These are phyloP conservation scores for Dreissena polymorpha DNA, from an alignment of 1,140 invertebrate genomes.

Conservation along the genomic window DNA sequence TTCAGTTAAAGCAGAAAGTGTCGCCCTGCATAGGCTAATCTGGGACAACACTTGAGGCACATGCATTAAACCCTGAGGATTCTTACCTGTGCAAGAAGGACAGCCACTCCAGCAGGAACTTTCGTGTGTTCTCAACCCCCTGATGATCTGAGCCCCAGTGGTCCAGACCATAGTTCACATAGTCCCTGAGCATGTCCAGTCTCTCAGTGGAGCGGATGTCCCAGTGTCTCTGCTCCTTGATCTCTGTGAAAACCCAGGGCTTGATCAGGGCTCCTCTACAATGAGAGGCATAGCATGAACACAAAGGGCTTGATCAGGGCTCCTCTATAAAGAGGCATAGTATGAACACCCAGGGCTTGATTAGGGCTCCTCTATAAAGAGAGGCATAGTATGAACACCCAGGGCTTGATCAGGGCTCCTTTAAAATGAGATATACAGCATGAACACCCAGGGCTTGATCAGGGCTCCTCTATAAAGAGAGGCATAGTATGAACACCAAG, in stretches of 20 bases:
- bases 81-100: slow-evolving; percentile 88
- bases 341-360: too few relatives aligned
- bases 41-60: too few relatives aligned
- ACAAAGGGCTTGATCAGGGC: too few relatives aligned
- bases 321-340: too few relatives aligned
- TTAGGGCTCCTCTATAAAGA: too few relatives aligned
- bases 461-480: slow-evolving; percentile 84
- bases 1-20: too few relatives aligned
- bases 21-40: too few relatives aligned
- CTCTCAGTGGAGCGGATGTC: slow-evolving; percentile 95
- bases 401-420: too few relatives aligned
- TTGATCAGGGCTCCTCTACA: slow-evolving; percentile 96
- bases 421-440: slow-evolving; percentile 80
- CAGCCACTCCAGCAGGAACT: slow-evolving; percentile 97
- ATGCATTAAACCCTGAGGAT: background rate
- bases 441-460: too few relatives aligned
- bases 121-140: slow-evolving; percentile 95
- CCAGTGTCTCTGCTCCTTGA: slow-evolving; percentile 95
- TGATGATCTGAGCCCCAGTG: slow-evolving; percentile 96
- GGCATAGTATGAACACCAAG: too few relatives aligned
- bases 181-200: slow-evolving; percentile 95
- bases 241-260: slow-evolving; percentile 98
- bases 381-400: too few relatives aligned
- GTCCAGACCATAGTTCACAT: slow-evolving; percentile 96
- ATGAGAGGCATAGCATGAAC: slow-evolving; percentile 48